phyloP scores from a whole-genome alignment of 2,113 vertebrate species.

The Rhodinocichla rosea region DNA sequence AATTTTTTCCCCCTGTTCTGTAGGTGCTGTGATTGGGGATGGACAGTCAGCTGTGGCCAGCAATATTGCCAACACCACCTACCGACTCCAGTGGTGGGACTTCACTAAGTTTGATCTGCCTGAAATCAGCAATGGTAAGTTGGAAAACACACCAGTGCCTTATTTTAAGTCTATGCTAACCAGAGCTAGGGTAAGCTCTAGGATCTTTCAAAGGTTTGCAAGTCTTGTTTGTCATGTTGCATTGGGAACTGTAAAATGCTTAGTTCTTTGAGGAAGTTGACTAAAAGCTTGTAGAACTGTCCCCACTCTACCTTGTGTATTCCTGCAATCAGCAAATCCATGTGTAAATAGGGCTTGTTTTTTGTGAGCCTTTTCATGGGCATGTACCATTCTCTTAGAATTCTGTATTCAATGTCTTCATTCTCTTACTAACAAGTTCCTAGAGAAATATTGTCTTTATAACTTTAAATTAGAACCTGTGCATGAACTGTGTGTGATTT shows the following conservation, averaged over 20 bases:
- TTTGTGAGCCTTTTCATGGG: not conserved
- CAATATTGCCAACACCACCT: conserved; percentile 98
- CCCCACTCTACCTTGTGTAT: not conserved
- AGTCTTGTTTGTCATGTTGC: not conserved
- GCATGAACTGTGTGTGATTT: not conserved
- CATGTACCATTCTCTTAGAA: not conserved
- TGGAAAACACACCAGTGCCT: not conserved
- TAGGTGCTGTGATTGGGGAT: conserved; percentile 96
- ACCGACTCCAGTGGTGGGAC: conserved; percentile 99
- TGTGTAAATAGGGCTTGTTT: not conserved
- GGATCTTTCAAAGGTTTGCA: not conserved
- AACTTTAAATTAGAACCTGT: not conserved
- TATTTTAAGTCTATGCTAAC: not conserved
- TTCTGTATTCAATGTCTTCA: not conserved
- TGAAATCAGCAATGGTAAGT: conserved; percentile 97
- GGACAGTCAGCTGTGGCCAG: conserved; percentile 98
- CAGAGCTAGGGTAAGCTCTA: not conserved
- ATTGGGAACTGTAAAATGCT: not conserved
- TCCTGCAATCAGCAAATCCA: not conserved
- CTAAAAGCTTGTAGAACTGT: not conserved
- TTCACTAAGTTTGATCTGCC: conserved; percentile 98
- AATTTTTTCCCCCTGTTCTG: not conserved
- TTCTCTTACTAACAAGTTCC: not conserved
- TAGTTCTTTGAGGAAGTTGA: not conserved
- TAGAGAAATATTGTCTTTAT: not conserved